Evolutionary conservation across 35 echinoderm and acorn worm genomes (phyloP), one percentile per base, ranked within the genome.

Genomic region (Holothuria glaberrima): DNA sequence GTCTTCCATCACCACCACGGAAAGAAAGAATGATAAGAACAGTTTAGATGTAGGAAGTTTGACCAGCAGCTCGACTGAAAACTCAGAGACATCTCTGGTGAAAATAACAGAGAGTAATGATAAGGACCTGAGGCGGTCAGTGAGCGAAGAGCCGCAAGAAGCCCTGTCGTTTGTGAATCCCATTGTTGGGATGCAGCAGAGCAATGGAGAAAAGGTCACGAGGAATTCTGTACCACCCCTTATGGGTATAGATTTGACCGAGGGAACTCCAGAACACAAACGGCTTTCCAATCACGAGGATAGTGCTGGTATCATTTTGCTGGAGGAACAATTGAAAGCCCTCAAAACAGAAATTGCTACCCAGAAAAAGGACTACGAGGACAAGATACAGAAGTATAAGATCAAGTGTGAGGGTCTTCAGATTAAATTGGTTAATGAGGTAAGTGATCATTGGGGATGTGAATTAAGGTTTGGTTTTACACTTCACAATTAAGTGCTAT

Each of bases 371-470:
- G 90, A 92, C 31, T 81, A 88, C 18, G 93, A 92, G 18, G 69
- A 88, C 56, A 93, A 93, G 68, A 12, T 95, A 29, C 56, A 52
- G 26, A 94, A 91, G 36, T 83, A 63, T 83, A 86, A 99, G 67
- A 93, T 95, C 52, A 91, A 93, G 44, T 99, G 82, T 60, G 91
- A 93, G 31, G 89, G 91, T 16, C 75, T 99, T 82, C 60, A 99
- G 30, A 95, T 99, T 52, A 89, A 93, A 50, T 52, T 90, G 22
- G 36, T 75, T n/a, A 99, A 99, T 95, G 93, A 94, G 89, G 97
- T 99, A 79, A 88, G 85, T 64, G 56, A 6, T 22, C 38, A 1
- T 5, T 54, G 13, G 50, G 36, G 36, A 7, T 41, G 36, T 2
- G 36, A 7, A 41, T 41, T 41, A 41, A 2, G 7, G 7, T 41